A percentile compares a stretch with the other conserved stretches of the same genome.
Evolutionary conservation across 1,140 invertebrate species (phyloP).

Genomic region (Teleopsis dalmanni): DNA sequence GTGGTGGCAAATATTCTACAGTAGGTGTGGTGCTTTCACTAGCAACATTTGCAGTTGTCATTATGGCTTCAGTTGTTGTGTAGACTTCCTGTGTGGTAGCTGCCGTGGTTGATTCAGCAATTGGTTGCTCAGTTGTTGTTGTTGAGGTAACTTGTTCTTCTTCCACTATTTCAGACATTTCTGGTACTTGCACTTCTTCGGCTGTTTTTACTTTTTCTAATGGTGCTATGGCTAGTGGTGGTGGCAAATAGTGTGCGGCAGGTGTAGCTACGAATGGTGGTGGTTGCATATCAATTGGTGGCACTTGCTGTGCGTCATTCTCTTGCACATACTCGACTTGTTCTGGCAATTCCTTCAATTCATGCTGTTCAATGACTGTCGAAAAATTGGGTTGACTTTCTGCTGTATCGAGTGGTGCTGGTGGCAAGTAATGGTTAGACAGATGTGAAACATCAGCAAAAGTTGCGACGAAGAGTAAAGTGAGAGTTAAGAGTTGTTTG

Average conservation of each 20-base stretch:
- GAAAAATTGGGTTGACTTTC: not conserved
- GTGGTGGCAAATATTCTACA: constrained; percentile 4
- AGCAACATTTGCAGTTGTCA: not conserved
- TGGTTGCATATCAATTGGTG: not conserved
- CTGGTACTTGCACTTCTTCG: not conserved
- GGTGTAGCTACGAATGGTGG: not conserved
- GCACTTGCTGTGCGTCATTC: not conserved
- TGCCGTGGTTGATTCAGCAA: not conserved
- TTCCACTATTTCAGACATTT: not conserved
- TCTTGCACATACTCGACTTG: constrained; percentile 31
- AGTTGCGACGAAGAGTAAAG: constrained; percentile 20
- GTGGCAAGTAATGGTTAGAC: constrained; percentile 25
- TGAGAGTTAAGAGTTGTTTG: not conserved
- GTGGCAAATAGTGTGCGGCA: constrained; percentile 3
- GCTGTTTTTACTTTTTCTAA: too few species aligned
- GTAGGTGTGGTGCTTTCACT: not conserved
- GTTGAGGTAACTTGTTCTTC: not conserved
- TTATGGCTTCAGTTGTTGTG: not conserved
- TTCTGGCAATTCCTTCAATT: constrained; percentile 31
- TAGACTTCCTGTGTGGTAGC: not conserved
- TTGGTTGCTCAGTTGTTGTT: not conserved
- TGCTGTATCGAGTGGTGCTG: constrained; percentile 21
- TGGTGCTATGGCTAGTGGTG: too few species aligned
- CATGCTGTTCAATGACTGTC: constrained; percentile 35
- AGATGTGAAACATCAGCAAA: constrained; percentile 37